Evolutionary conservation across 2,888 invertebrate genomes (phyloP), one percentile per base, ranked within the genome.

Genomic region (Mongoloraphidia duomilia): DNA sequence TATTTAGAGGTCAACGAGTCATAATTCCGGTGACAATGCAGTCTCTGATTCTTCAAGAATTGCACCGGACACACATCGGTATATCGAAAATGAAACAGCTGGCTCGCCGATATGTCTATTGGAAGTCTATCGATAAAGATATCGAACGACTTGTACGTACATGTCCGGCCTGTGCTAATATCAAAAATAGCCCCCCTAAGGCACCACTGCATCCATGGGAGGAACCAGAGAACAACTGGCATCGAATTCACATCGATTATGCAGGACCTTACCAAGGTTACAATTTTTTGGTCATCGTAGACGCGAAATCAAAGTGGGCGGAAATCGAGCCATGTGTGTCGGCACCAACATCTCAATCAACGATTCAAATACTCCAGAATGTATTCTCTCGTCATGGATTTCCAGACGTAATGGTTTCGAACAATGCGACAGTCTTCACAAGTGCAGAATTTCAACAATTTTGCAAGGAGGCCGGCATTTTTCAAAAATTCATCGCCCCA

Each of bases 201-300:
- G 54, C 51, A 8, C 49, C 55, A 6, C 38, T 57, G 10, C 60
- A 58, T 41, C 55, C 54, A 1, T 61, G 60, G 61, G 50, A 54
- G 11, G 49, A 49, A 42, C 59, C 56, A 34, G 49, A 53, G 10
- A 26, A 50, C 33, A 52, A 53, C 26, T 59, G 57, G 54, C 53
- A n/a, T n/a, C n/a, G n/a, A n/a, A n/a, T n/a, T n/a, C 60, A 60
- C 35, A 56, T 58, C 4, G 59, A 60, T 45, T 60, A 56, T 43
- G 55, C 57, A 14, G 57, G 58, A 1, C 58, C 59, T 10, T 54
- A 48, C 40, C 14, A 47, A 12, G 49, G 51, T 3, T 44, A 54
- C 43, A 47, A 52, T 43, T 54, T 57, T 41, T 46, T 61, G 9
- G 41, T 59, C 3, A 34, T 54, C 8, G 50, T 60, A 1, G 60